Evolutionary conservation across 2,113 vertebrate genomes (phyloP).

Genomic region (Rutilus rutilus): DNA sequence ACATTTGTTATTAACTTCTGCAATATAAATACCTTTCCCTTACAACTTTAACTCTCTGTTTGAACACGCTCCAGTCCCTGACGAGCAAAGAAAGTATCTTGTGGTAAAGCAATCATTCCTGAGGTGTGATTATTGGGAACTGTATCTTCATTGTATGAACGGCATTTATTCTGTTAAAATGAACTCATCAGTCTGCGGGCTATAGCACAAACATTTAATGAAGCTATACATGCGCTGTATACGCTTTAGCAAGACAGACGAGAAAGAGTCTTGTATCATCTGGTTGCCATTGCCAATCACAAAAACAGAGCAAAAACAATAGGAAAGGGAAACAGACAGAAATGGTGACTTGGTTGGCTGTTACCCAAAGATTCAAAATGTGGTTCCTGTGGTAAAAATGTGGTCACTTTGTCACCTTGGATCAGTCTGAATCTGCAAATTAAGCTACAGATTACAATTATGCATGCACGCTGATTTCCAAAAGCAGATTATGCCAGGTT

Average conservation of each 20-base stretch:
- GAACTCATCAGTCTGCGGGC: neutral
- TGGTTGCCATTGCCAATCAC: conserved; percentile 11
- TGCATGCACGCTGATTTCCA: neutral
- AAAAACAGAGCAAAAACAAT: conserved; percentile 19
- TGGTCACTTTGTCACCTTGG: neutral
- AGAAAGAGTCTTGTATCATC: neutral
- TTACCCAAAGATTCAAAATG: neutral
- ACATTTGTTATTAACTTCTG: no score
- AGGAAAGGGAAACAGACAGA: neutral
- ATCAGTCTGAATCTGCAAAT: neutral
- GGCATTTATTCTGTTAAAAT: neutral
- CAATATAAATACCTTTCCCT: no score
- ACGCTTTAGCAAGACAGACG: neutral
- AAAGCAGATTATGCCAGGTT: neutral
- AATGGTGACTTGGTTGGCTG: neutral
- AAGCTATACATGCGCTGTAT: neutral
- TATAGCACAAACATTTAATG: neutral
- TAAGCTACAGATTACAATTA: neutral
- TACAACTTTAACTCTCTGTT: neutral
- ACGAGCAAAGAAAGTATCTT: neutral
- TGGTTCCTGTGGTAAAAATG: neutral
- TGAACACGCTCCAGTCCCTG: neutral
- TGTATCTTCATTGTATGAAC: neutral
- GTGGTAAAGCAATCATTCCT: neutral
- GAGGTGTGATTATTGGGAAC: neutral